Percentiles rank a stretch among this genome's conserved stretches.
phyloP scores from a whole-genome alignment of 2,888 invertebrate genomes.

The Pseudococcus viburni region DNA sequence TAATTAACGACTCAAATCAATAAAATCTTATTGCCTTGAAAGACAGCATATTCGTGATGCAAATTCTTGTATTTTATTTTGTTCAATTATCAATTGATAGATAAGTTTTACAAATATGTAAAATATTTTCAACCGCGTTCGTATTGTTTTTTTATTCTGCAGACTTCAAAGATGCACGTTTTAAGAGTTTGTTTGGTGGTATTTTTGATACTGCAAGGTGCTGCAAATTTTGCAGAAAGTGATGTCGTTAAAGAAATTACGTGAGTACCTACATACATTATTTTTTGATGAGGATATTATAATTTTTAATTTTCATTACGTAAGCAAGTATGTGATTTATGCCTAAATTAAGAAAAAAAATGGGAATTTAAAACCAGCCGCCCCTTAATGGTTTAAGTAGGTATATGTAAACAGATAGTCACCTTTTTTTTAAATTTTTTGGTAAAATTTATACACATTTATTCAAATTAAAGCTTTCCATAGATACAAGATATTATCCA shows the following conservation, averaged over 20 bases:
- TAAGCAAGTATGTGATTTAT: too few relatives aligned
- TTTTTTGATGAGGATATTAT: too few relatives aligned
- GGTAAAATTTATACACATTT: too few relatives aligned
- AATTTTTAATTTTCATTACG: too few relatives aligned
- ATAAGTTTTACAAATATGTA: not conserved
- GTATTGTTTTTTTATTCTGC: not conserved
- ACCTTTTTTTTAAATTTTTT: too few relatives aligned
- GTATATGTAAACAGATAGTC: too few relatives aligned
- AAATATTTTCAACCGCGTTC: not conserved
- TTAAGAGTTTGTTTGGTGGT: not conserved
- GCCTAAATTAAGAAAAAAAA: too few relatives aligned
- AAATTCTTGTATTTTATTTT: not conserved
- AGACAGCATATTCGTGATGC: not conserved
- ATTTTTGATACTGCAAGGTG: constrained; percentile 35
- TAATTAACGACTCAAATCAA: constrained; percentile 31
- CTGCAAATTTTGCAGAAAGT: not conserved
- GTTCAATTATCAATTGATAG: not conserved
- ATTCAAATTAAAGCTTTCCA: too few relatives aligned
- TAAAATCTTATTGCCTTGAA: not conserved
- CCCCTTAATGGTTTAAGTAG: too few relatives aligned
- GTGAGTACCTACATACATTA: not conserved
- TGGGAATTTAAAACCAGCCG: too few relatives aligned
- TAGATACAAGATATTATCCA: too few relatives aligned
- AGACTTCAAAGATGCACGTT: not conserved
- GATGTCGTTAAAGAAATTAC: constrained; percentile 41